phyloP scores from a whole-genome alignment of 2,888 invertebrate genomes.

The Byasa hedistus region DNA sequence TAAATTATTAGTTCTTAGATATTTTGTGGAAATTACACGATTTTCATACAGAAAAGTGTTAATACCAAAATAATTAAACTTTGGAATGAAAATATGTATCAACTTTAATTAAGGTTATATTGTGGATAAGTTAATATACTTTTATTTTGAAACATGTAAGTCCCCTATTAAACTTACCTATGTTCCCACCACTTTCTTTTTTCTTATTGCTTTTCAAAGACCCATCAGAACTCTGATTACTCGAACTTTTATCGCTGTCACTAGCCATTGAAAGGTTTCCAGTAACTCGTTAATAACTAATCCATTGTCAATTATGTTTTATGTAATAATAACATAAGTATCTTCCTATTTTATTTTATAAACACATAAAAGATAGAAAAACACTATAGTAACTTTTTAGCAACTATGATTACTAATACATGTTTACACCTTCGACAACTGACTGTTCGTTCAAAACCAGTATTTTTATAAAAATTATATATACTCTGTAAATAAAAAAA shows the following conservation, averaged over 20 bases:
- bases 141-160: no score
- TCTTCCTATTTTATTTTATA: slow-evolving; percentile 36
- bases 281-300: slow-evolving; percentile 30
- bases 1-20: no score
- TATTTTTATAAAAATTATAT: slow-evolving; percentile 12
- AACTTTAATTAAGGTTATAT: no score
- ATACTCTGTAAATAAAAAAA: slow-evolving; percentile 17
- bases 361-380: slow-evolving; percentile 49
- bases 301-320: slow-evolving; percentile 19
- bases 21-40: no score
- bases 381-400: slow-evolving; percentile 36
- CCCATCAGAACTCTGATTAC: slow-evolving; percentile 71
- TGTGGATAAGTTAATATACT: no score
- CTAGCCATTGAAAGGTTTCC: slow-evolving; percentile 73
- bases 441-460: slow-evolving; percentile 45
- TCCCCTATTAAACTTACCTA: slow-evolving; percentile 50
- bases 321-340: slow-evolving; percentile 30
- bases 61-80: no score
- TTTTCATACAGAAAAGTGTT: no score
- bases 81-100: no score
- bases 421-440: slow-evolving; percentile 65
- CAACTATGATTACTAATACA: slow-evolving; percentile 46
- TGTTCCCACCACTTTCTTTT: slow-evolving; percentile 55
- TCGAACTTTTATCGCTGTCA: slow-evolving; percentile 76
- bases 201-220: slow-evolving; percentile 65